Evolutionary conservation across 2,888 invertebrate species (phyloP), one percentile per base, ranked within the genome.

Genomic region (Sympetrum striolatum): DNA sequence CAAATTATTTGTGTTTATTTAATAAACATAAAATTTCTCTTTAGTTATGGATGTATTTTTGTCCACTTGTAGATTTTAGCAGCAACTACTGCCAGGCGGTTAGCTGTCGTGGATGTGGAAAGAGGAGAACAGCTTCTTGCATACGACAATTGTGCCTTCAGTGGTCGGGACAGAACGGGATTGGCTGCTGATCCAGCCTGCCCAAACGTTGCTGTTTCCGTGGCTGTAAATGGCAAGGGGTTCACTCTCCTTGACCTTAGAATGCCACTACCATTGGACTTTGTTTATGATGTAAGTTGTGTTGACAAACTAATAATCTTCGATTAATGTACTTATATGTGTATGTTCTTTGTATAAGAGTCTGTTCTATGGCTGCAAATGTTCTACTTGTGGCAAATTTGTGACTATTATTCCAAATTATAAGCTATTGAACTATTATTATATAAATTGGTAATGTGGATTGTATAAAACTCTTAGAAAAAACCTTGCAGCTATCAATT

Each of bases 111-210:
- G n/a, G 94, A 95, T 91, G 94, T 94, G 22, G 94, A 94, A 91
- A 92, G 94, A 92, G 94, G 94, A 8, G 94, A 94, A 91, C 94
- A 94, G 91, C 92, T 94, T 31, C 92, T 94, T 91, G 94, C 94
- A 12, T 94, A 94, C 92, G 94, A 95, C 91, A 94, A 94, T 92
- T 94, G 94, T 92, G 94, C 94, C 73, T 94, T 93, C 91, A 94
- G 93, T 91, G 94, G 94, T 3, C 93, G 94, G 91, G 94, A 94
- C 91, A 92, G 94, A 81, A 94, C 94, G 39, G 94, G 94, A 22
- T 92, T 94, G 60, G 94, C 94, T 39, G 93, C 94, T 18, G 94
- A 94, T 92, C 94, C 94, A 12, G 92, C 93, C 3, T 93, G 93
- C 91, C 94, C 94, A 80, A 93, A 94, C 92, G 93, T 94, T 92